Base-by-base conservation (phyloP, 2,888 invertebrate genomes). In the Trypoxylon attenuatum region DNA sequence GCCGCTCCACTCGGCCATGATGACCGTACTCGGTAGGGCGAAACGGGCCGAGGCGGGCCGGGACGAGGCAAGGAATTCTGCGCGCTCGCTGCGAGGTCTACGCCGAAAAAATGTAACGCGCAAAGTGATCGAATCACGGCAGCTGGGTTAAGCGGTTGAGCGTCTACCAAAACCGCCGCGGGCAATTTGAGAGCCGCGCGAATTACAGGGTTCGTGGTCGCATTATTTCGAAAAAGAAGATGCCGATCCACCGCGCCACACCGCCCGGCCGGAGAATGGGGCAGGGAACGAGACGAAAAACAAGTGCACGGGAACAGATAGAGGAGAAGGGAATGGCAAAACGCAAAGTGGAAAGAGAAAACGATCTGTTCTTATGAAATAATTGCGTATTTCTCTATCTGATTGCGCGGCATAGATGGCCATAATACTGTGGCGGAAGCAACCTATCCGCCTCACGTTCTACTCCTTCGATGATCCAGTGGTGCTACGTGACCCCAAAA, bases 141-240 rank as follows among this genome's bases (percentile, higher is more conserved):
- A 80, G 79, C 80, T 80, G 80, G 71, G 72, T 13, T 33, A 33
- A 33, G 33, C 33, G n/a, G 13, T 33, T 73, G 68, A 73, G 67
- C 73, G 76, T 69, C 63, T 52, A 33, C 39, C 47, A 64, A 53
- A 50, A 51, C 47, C 29, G 71, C 76, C 69, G 69, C 50, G 67
- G 69, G 79, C 75, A 77, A 80, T 80, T 77, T 75, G 61, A 77
- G 71, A 76, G 77, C 77, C 73, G 73, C 71, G 67, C 63, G 73
- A 72, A 80, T 80, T 80, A 80, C 76, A 79, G 80, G 78, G 77
- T 75, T 67, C 72, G 73, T 55, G 72, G 56, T 73, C 56, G 70
- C 49, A 72, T 80, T 73, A 72, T 62, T 70, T 58, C 62, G 58
- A 59, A 68, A 62, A 68, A 68, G 57, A 49, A 43, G 50, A 42